Conservation (phyloP, 2,797 vertebrate species). For the Sebastes dallii region DNA sequence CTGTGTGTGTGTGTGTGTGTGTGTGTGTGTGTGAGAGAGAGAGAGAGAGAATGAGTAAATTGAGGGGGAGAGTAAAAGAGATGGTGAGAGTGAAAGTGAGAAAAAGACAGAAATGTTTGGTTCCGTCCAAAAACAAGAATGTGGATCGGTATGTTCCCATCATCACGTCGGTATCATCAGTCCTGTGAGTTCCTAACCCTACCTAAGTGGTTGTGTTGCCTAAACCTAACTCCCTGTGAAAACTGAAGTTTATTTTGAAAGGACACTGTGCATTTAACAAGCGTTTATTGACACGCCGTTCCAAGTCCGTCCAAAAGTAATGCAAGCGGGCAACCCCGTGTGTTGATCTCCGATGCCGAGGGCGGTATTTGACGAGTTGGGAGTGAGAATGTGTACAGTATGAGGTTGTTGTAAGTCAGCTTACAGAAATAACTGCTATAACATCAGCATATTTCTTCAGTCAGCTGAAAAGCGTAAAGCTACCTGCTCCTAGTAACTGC, state of each 20-base stretch:
- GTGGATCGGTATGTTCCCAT: not conserved
- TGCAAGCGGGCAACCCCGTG: too few species aligned
- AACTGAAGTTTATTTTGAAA: too few species aligned
- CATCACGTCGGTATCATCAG: fast-evolving
- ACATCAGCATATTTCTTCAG: not conserved
- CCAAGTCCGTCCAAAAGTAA: not conserved
- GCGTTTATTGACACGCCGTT: too few species aligned
- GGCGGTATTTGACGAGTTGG: not conserved
- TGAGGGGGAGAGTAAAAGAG: not conserved
- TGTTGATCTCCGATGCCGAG: too few species aligned
- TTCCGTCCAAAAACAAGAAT: not conserved
- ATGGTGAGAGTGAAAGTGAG: not conserved
- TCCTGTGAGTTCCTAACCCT: too few species aligned
- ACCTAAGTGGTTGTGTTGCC: too few species aligned
- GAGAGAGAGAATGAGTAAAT: not conserved
- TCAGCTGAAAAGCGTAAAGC: not conserved
- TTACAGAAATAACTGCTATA: not conserved
- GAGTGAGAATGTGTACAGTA: fast-evolving
- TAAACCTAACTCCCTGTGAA: too few species aligned
- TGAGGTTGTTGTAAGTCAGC: not conserved
- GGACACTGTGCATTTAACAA: too few species aligned
- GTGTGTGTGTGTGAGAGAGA: not conserved
- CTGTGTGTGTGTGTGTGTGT: slow-evolving; percentile 4
- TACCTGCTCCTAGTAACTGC: not conserved
- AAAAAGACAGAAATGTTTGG: not conserved